Evolutionary conservation across 2,797 vertebrate species (phyloP), one percentile per base, ranked within the genome.

Genomic region (Falco novaeseelandiae): DNA sequence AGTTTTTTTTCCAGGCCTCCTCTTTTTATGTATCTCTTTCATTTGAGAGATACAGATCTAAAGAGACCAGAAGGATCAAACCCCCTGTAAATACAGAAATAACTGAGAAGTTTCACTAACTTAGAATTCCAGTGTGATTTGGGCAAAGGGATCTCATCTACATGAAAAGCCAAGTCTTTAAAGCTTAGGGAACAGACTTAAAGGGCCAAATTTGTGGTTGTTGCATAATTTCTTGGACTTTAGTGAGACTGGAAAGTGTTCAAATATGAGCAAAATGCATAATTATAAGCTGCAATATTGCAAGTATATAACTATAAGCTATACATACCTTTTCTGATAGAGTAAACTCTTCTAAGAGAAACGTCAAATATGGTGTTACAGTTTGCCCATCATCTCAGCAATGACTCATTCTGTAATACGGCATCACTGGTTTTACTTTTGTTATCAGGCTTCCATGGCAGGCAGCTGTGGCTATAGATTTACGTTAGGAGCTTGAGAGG

Each of bases 361-460:
- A 14, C 25, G 40, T 14, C 40, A 69, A 40, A 34, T 27, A 16
- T 2, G 14, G 22, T 38, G 34, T 40, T 74, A 29, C 49, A 23
- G 42, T 52, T 54, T 74, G 34, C 22, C 44, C n/a, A 7, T 36
- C 29, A 8, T 1, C 18, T 7, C 30, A 77, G 16, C 29, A 49
- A 34, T 8, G 30, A 11, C 16, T 61, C 59, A 15, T 72, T 49
- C 69, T 69, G 2, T 6, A 12, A 15, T 0, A 10, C 10, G 38
- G 1, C 36, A 3, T 12, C 18, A 36, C 70, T 27, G 29, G 20
- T 34, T 86, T 46, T 66, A 42, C 9, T 63, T 26, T 57, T 1
- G 3, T 23, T n/a, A 0, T 25, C 5, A 1, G 7, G 4, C 3
- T 30, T 10, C 44, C 15, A 5, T 7, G 7, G n/a, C 67, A 66